Conservation (phyloP, 2,113 vertebrate genomes). For the Sinocyclocheilus anophthalmus region DNA sequence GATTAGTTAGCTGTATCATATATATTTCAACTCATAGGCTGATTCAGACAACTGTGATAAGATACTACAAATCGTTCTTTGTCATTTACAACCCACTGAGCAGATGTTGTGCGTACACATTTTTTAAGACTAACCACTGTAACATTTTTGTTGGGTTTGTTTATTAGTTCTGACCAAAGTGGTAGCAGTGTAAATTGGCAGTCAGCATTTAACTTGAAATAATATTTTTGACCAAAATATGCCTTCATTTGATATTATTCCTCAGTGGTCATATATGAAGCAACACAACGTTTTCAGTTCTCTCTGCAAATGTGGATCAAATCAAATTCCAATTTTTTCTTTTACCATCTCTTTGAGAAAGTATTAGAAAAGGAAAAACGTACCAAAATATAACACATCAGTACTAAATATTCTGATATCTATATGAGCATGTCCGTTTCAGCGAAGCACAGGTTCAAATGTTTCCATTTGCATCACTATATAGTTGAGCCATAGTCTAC, state of each 20-base stretch:
- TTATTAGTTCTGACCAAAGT: slow-evolving; percentile 29
- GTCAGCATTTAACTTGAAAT: slow-evolving; percentile 29
- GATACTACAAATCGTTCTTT: neutral
- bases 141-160: slow-evolving; percentile 20
- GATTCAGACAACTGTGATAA: slow-evolving; percentile 23
- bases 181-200: slow-evolving; percentile 19
- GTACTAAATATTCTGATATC: slow-evolving; percentile 23
- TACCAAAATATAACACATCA: slow-evolving; percentile 3
- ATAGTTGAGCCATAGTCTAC: slow-evolving; percentile 1
- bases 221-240: slow-evolving; percentile 41
- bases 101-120: neutral
- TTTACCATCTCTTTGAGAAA: neutral
- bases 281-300: neutral
- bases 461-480: slow-evolving; percentile 20
- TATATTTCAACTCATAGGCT: neutral
- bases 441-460: neutral
- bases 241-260: slow-evolving; percentile 47
- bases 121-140: slow-evolving; percentile 12
- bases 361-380: slow-evolving; percentile 1
- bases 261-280: slow-evolving; percentile 23
- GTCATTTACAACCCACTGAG: slow-evolving; percentile 16
- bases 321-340: neutral
- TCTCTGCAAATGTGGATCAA: neutral
- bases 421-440: slow-evolving; percentile 41
- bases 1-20: slow-evolving; percentile 1